Base-by-base conservation (phyloP, 1,140 invertebrate genomes). In the Macrobrachium nipponense region DNA sequence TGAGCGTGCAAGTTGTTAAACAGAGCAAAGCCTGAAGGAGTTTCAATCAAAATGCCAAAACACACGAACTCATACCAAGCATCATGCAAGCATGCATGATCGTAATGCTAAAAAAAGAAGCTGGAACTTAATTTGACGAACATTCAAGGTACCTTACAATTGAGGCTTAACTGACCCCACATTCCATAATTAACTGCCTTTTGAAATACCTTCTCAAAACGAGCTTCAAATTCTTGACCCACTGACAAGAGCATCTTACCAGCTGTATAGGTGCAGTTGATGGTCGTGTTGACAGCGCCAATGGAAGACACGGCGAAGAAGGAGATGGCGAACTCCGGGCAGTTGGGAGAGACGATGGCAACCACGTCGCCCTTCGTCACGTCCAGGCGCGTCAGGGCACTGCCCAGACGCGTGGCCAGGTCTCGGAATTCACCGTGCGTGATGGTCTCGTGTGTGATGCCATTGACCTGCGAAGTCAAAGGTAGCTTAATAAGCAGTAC, bases 231-330 rank as follows among this genome's bases (percentile, higher is more conserved):
- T 51, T 51, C 51, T 51, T 12, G 7, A 51, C 12, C 12, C 51
- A 51, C 51, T 51, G 12, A 51, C 51, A 51, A 10, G 51, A 12
- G 18, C 20, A 76, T n/a, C 66, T 15, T 60, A 86, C 83, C 83
- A 60, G 83, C 76, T 10, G 77, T 78, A 20, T 86, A 86, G 8
- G 75, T 79, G n/a, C 83, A 72, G 83, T 79, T 86, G 83, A 86
- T 61, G 58, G 83, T 86, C 12, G 83, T 86, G 66, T 60, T 86
- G 58, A 80, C 43, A 61, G 76, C 77, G 7, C 83, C 83, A 15
- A 86, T 80, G 62, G 83, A 20, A 10, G 83, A 64, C 58, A 86
- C 83, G 51, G 44, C 83, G n/a, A 61, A 86, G 64, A 86, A 80
- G 27, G 83, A 43, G 64, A 86, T 20, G 12, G 83, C n/a, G 27